These are phyloP conservation scores for Pantelozetes paolii DNA, from an alignment of 2,888 invertebrate genomes.

Conservation along the genomic window DNA sequence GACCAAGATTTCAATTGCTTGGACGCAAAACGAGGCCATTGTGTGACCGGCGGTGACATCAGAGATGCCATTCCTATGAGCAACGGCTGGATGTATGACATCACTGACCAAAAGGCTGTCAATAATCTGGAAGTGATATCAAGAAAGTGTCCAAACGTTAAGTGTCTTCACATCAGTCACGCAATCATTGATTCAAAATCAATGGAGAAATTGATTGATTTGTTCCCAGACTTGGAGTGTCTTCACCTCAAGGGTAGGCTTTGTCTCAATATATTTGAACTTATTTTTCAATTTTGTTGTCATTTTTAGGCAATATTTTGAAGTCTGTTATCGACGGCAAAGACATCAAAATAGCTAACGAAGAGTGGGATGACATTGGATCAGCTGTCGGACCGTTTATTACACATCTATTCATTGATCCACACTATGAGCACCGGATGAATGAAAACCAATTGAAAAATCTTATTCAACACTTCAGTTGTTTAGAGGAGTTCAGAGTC, in stretches of 20 bases:
- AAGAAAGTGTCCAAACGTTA: not conserved
- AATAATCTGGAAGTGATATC: not conserved
- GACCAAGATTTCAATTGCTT: not conserved
- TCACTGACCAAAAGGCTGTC: not conserved
- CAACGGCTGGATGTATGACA: constrained; percentile 21
- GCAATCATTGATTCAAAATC: not conserved
- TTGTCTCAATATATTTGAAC: not conserved
- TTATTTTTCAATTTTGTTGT: not conserved
- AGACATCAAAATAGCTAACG: not conserved
- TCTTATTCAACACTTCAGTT: constrained; percentile 8
- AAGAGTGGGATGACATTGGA: constrained; percentile 5
- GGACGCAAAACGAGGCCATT: not conserved
- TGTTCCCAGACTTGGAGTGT: constrained; percentile 17
- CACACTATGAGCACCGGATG: constrained; percentile 7
- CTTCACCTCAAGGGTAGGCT: constrained; percentile 5
- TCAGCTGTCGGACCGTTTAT: not conserved
- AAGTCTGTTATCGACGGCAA: not conserved
- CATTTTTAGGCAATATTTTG: constrained; percentile 8
- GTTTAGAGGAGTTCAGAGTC: not conserved
- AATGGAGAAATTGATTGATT: not conserved
- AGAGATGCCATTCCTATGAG: not conserved
- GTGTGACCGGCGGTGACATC: not conserved
- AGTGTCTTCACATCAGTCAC: constrained; percentile 24
- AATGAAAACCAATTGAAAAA: constrained; percentile 1
- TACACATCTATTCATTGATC: not conserved